A percentile compares a stretch with the other conserved stretches of the same genome.
Conservation (phyloP, 2,888 invertebrate species). For the Polydrusus pterygomalis region DNA sequence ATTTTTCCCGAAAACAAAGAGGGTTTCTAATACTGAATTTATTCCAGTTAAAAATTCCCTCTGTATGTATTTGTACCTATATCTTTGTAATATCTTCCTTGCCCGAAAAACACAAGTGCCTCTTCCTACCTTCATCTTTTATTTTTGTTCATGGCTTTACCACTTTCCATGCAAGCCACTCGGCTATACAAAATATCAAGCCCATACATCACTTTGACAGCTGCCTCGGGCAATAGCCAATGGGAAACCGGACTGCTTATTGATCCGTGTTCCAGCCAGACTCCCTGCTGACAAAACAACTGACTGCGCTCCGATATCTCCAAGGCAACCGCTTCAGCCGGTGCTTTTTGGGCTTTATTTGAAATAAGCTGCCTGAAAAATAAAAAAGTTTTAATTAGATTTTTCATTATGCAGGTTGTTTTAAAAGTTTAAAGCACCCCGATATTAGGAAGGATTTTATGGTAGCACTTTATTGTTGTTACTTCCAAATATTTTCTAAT, state of each 20-base stretch:
- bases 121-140: neutral
- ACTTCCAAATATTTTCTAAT: neutral
- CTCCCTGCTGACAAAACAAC: constrained; percentile 35
- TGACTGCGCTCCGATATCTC: constrained; percentile 22
- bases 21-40: no score
- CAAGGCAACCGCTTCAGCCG: constrained; percentile 26
- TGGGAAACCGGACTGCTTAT: constrained; percentile 33
- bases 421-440: constrained; percentile 11
- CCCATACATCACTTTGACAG: constrained; percentile 55
- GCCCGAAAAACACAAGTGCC: neutral
- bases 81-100: no score
- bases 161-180: constrained; percentile 34
- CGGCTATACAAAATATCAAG: constrained; percentile 21
- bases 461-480: neutral
- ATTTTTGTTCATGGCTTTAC: neutral
- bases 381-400: constrained; percentile 34
- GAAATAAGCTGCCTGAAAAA: constrained; percentile 29
- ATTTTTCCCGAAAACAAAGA: no score
- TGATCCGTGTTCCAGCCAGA: constrained; percentile 38
- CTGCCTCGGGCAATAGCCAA: constrained; percentile 48
- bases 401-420: constrained; percentile 23
- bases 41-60: no score
- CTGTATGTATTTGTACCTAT: no score
- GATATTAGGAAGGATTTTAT: constrained; percentile 17
- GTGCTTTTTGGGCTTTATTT: constrained; percentile 27